phyloP scores from a whole-genome alignment of 2,888 invertebrate genomes.

The Lithophane ornitopus region DNA sequence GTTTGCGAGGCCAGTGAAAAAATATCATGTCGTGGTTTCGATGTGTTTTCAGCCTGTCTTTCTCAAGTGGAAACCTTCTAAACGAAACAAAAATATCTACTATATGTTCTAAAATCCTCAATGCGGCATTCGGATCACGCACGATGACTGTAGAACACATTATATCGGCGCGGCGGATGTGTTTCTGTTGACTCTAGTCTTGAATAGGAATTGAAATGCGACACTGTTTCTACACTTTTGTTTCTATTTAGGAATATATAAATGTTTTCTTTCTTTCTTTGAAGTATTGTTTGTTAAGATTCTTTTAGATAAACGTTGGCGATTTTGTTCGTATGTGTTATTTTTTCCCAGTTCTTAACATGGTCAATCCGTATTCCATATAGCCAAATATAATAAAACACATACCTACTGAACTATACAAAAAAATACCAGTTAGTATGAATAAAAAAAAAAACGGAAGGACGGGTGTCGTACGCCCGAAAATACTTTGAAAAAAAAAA shows the following conservation, averaged over 20 bases:
- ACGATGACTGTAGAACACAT: constrained; percentile 29
- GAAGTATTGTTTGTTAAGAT: neutral
- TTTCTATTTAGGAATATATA: neutral
- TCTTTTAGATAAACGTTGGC: neutral
- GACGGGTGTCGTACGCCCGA: no score
- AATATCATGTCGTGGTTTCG: no score
- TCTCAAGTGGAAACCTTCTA: neutral
- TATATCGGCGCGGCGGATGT: constrained; percentile 22
- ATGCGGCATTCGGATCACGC: constrained; percentile 52
- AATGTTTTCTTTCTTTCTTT: constrained; percentile 8
- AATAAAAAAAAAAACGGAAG: no score
- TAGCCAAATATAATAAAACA: no score
- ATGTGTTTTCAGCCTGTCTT: neutral
- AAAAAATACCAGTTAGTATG: no score
- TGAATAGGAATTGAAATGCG: constrained; percentile 53
- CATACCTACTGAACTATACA: no score
- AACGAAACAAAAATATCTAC: constrained; percentile 16
- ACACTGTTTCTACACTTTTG: constrained; percentile 29
- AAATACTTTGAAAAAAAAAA: no score
- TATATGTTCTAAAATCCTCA: constrained; percentile 37
- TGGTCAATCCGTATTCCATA: no score
- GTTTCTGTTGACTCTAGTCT: constrained; percentile 51
- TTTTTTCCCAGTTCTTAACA: no score
- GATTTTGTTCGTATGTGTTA: neutral
- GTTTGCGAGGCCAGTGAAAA: no score